These are phyloP conservation scores for Chascanopsetta lugubris DNA, from an alignment of 2,113 vertebrate genomes.

Conservation along the genomic window DNA sequence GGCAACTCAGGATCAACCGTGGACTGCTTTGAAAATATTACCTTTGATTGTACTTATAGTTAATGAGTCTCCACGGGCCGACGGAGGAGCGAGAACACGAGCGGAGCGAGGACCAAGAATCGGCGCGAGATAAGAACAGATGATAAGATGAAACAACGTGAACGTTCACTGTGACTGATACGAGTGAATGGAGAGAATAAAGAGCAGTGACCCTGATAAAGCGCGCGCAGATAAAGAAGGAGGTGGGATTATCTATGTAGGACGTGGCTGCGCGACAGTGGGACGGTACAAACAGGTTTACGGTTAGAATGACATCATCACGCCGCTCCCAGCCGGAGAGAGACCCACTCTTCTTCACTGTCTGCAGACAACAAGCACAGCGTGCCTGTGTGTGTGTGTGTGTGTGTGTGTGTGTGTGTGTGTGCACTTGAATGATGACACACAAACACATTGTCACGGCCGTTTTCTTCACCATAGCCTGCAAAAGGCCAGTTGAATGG, in stretches of 20 bases:
- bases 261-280: slow-evolving; percentile 10
- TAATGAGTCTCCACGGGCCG: not conserved
- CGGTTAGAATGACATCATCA: slow-evolving; percentile 34
- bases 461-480: slow-evolving; percentile 3
- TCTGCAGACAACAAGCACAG: not conserved
- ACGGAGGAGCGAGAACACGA: not conserved
- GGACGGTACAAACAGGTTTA: slow-evolving; percentile 17
- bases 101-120: not conserved
- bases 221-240: slow-evolving; percentile 45
- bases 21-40: not conserved
- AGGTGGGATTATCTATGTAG: slow-evolving; percentile 50
- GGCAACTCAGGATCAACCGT: not conserved
- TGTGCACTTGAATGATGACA: not conserved
- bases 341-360: not conserved
- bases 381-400: not conserved
- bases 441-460: not conserved
- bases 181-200: slow-evolving; percentile 24
- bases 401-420: not conserved
- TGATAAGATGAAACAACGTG: slow-evolving; percentile 5
- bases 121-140: not conserved
- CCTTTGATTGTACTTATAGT: not conserved
- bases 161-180: slow-evolving; percentile 11
- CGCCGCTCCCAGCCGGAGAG: not conserved
- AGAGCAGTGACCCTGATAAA: slow-evolving; percentile 14
- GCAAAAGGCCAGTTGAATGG: slow-evolving; percentile 3